Evolutionary conservation across 2,113 vertebrate species (phyloP).

Genomic region (Lycocorax pyrrhopterus): DNA sequence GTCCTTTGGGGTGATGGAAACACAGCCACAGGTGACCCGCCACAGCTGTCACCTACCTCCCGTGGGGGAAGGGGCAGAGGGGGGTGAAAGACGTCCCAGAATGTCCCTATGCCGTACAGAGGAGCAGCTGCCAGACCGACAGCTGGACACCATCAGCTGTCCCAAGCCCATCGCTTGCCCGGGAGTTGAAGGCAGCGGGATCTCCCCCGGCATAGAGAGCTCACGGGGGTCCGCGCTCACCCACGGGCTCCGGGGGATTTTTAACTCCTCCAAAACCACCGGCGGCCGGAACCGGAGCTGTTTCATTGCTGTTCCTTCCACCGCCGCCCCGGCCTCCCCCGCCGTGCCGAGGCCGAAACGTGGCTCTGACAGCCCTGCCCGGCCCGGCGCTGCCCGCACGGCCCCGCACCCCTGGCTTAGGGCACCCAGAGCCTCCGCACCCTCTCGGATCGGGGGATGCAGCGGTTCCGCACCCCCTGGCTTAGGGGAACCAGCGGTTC

Average conservation of each 20-base stretch:
- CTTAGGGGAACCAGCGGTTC: background rate
- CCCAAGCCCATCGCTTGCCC: background rate
- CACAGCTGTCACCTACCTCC: rapidly evolving
- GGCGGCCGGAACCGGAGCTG: background rate
- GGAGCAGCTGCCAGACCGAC: background rate
- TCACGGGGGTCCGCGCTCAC: background rate
- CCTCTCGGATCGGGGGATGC: background rate
- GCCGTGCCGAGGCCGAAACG: background rate
- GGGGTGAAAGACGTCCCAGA: rapidly evolving
- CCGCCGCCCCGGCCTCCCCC: background rate
- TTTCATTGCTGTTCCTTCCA: background rate
- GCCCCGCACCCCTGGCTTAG: background rate
- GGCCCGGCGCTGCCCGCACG: background rate
- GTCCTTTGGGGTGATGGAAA: rapidly evolving
- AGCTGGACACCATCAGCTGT: background rate
- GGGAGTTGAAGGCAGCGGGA: rapidly evolving
- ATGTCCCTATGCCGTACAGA: rapidly evolving
- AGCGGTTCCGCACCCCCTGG: too few relatives aligned
- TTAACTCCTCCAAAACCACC: background rate
- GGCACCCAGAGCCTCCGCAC: background rate
- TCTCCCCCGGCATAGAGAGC: background rate
- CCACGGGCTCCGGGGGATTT: rapidly evolving
- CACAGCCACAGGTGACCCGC: background rate
- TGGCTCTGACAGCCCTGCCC: background rate
- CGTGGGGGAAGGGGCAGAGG: rapidly evolving